Evolutionary conservation across 2,797 vertebrate species (phyloP), one percentile per base, ranked within the genome.

Genomic region (Bovichtus diacanthus): DNA sequence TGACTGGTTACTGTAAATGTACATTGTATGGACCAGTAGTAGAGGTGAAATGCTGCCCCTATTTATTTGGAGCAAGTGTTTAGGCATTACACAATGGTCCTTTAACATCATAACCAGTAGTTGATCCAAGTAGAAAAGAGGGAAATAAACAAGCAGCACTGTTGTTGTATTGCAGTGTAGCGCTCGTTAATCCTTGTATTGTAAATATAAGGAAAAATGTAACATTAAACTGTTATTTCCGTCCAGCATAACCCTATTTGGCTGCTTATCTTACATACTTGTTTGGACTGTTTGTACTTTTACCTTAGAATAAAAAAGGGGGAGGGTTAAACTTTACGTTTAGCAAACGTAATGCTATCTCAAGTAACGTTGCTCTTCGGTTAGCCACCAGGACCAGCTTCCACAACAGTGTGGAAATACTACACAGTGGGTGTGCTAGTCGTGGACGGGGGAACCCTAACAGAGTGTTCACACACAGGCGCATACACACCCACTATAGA

Each of bases 401-500:
- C 19, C 41, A 31, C 10, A 63, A 11, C 7, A 27, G 46, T 50
- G n/a, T 4, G 12, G 27, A 47, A 21, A 46, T 34, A 21, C 6
- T 34, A 34, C 27, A 39, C 13, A 29, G 41, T 31, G 11, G 27
- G 27, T 27, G 15, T 41, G 16, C 16, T 34, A 55, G 9, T 41
- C n/a, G n/a, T n/a, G n/a, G n/a, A n/a, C n/a, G n/a, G n/a, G n/a
- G n/a, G n/a, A n/a, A n/a, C n/a, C n/a, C n/a, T n/a, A n/a, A n/a
- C n/a, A n/a, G n/a, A 72, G 13, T 31, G 50, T 16, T 10, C 31
- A 56, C 51, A 62, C 60, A 36, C 16, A 54, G 3, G 6, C n/a
- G 65, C 2, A 51, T 31, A 70, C 61, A 65, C 44, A 66, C 34
- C 18, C 53, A n/a, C 25, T 71, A 44, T 61, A 73, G 50, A 65